Evolutionary conservation across 2,888 invertebrate genomes (phyloP).

Genomic region (Melinopterus prodromus): DNA sequence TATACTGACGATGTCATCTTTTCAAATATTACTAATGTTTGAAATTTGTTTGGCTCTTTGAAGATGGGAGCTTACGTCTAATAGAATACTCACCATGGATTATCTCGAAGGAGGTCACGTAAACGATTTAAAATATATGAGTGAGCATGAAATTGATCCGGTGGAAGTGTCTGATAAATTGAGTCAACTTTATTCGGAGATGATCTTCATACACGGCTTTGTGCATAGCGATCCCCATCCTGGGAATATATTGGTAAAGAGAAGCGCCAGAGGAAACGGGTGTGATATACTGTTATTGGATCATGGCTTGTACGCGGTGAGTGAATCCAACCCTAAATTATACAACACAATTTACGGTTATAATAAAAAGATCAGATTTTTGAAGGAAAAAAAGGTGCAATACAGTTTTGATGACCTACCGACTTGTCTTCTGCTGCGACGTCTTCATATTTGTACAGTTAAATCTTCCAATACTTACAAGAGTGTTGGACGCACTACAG

Average conservation of each 20-base stretch:
- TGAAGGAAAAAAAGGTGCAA: too few species aligned
- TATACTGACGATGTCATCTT: constrained; percentile 8
- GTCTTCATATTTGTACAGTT: too few species aligned
- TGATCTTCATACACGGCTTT: constrained; percentile 96
- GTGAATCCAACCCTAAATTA: constrained; percentile 48
- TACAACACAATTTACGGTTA: too few species aligned
- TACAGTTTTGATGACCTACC: too few species aligned
- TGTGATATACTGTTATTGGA: constrained; percentile 87
- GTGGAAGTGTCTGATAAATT: constrained; percentile 84
- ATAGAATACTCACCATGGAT: constrained; percentile 95
- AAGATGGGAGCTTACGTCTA: constrained; percentile 81
- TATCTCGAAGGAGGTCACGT: constrained; percentile 95
- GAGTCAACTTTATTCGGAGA: constrained; percentile 93
- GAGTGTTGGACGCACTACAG: too few species aligned
- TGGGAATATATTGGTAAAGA: constrained; percentile 87
- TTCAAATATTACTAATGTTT: constrained; percentile 15
- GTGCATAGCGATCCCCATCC: constrained; percentile 99
- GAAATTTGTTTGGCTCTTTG: background rate
- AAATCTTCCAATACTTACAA: too few species aligned
- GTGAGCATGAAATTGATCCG: constrained; percentile 74
- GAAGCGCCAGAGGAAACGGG: constrained; percentile 59
- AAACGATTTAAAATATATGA: constrained; percentile 87
- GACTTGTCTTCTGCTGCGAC: too few species aligned
- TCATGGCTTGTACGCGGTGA: constrained; percentile 95
- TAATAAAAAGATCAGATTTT: too few species aligned